Evolutionary conservation across 2,113 vertebrate species (phyloP).

Genomic region (Corvus moneduloides): DNA sequence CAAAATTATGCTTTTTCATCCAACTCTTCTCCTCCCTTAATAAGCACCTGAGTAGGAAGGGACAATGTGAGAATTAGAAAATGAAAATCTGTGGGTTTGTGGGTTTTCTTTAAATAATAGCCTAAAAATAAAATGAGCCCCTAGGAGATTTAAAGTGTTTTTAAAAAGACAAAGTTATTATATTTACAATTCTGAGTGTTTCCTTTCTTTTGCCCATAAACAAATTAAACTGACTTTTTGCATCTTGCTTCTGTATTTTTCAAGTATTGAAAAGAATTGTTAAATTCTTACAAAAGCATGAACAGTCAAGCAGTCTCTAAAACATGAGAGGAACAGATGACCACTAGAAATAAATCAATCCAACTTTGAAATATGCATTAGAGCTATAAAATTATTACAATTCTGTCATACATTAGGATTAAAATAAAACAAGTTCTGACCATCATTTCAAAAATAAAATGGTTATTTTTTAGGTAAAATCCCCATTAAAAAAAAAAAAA

Average conservation of each 20-base stretch:
- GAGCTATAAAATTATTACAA: neutral
- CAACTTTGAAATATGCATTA: neutral
- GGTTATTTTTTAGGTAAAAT: neutral
- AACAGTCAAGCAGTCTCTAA: neutral
- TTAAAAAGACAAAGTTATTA: neutral
- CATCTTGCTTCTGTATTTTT: neutral
- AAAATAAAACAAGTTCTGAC: neutral
- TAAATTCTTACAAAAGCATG: neutral
- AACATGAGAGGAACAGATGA: neutral
- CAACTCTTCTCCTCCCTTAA: neutral
- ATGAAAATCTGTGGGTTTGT: neutral
- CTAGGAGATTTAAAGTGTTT: neutral
- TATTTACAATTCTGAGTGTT: neutral
- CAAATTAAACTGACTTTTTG: neutral
- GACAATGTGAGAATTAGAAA: neutral
- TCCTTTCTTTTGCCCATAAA: neutral
- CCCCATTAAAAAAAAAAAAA: neutral
- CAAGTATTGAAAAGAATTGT: neutral
- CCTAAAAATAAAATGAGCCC: neutral
- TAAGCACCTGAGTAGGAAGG: neutral
- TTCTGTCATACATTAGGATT: neutral
- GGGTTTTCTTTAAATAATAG: neutral
- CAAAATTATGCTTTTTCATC: neutral
- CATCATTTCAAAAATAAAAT: neutral
- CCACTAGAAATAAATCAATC: neutral